These are phyloP conservation scores for Junco hyemalis DNA, from an alignment of 2,113 vertebrate species.

Conservation along the genomic window DNA sequence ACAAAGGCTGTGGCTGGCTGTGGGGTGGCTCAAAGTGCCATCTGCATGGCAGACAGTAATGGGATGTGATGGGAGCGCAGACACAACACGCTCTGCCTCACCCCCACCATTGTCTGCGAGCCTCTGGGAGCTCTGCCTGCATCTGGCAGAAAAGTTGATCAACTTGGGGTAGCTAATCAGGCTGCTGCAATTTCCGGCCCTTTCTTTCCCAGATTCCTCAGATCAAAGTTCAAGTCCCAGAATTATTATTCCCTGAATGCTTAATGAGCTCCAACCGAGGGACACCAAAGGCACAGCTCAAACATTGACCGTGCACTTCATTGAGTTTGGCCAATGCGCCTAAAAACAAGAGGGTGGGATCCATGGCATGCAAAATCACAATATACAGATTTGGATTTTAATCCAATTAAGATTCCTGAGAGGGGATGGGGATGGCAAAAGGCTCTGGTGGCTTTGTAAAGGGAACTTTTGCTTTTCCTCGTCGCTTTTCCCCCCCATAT, in stretches of 20 bases:
- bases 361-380: conserved; percentile 54
- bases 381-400: conserved; percentile 55
- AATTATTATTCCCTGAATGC: conserved; percentile 68
- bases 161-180: conserved; percentile 71
- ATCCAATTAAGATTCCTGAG: conserved; percentile 63
- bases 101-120: neutral
- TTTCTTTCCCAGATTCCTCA: conserved; percentile 71
- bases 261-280: conserved; percentile 71
- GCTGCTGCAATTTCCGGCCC: conserved; percentile 68
- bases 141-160: conserved; percentile 69
- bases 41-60: conserved; percentile 9
- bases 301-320: conserved; percentile 63
- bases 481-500: neutral
- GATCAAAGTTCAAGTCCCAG: conserved; percentile 69
- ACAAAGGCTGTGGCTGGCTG: neutral
- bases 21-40: neutral
- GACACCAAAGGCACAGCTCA: conserved; percentile 61
- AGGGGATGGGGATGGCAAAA: neutral
- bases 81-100: neutral
- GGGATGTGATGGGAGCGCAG: conserved; percentile 31
- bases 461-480: neutral
- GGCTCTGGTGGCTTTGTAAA: neutral
- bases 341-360: conserved; percentile 50
- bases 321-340: conserved; percentile 46
- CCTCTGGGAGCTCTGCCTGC: conserved; percentile 48